Evolutionary conservation across 2,888 invertebrate genomes (phyloP), one percentile per base, ranked within the genome.

Genomic region (Ormyrus pomaceus): DNA sequence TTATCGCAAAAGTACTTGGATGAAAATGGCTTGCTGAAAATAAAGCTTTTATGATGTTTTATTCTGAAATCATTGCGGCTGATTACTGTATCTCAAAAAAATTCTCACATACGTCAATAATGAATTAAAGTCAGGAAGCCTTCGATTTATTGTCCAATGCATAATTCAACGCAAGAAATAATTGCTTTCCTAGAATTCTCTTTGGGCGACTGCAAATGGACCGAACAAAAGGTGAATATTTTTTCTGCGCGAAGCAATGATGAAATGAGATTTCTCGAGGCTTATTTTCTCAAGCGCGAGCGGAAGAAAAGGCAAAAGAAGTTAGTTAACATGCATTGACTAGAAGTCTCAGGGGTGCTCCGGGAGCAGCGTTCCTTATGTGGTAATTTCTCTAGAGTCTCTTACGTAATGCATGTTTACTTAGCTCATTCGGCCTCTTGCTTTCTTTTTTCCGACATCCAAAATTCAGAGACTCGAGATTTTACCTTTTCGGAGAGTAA

Each of bases 341-440:
- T 77, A 70, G 64, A 53, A 58, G n/a, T 68, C 68, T 9, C 68
- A 5, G 50, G 73, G 56, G 45, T 13, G 46, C 58, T 56, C 46
- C 0, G 56, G 61, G 53, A 62, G 50, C 64, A 46, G 11, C 64
- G 58, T 69, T 74, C 59, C 70, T 77, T 74, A 69, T 53, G 70
- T 65, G 59, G 77, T 74, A 77, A 77, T 77, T 80, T 81, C 77
- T 81, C 73, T 61, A 65, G 70, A 81, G 72, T 69, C 69, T 77
- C 65, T 65, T 48, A 65, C 53, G 71, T 77, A 77, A 74, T 74
- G 55, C 77, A 64, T 77, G 77, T 77, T 77, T 77, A 64, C 72
- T 70, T 55, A 61, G 55, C 46, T 75, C 19, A 9, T 59, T 59
- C 53, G 5, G 6, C 13, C 46, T 13, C 50, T 53, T 7, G 11